Conservation (phyloP, 2,797 vertebrate genomes). For the Anisognathus igniventris region DNA sequence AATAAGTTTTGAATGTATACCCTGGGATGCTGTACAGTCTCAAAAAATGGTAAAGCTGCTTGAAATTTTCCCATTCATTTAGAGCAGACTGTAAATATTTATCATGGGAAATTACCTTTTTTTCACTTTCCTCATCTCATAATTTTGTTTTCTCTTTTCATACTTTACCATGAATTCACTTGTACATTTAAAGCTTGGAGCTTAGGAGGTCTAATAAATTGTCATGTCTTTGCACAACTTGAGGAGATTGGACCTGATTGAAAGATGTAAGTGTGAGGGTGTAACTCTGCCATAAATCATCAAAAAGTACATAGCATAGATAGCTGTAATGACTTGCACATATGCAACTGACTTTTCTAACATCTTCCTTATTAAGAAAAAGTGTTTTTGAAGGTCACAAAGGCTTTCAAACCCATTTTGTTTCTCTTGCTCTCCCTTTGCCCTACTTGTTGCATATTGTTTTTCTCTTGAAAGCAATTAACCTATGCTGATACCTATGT, state of each 20-base stretch:
- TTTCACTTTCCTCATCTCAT: background rate
- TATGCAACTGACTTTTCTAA: background rate
- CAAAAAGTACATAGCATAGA: background rate
- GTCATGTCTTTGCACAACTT: background rate
- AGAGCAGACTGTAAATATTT: background rate
- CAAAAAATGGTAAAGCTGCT: background rate
- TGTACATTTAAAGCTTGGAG: background rate
- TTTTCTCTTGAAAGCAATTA: constrained; percentile 27
- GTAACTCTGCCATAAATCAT: background rate
- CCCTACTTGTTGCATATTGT: background rate
- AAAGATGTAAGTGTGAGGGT: background rate
- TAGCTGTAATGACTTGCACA: background rate
- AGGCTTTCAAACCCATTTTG: background rate
- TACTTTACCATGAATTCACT: background rate
- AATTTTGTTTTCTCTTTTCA: background rate
- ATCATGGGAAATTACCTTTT: background rate
- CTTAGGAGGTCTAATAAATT: background rate
- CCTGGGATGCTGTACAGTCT: background rate
- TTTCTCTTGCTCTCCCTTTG: background rate
- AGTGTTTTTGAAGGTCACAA: background rate
- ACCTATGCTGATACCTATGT: background rate
- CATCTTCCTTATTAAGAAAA: background rate
- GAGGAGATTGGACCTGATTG: background rate
- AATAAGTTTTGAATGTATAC: background rate
- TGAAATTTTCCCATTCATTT: background rate